Base-by-base conservation (phyloP, 2,797 vertebrate genomes). In the Gymnothorax reevesii region DNA sequence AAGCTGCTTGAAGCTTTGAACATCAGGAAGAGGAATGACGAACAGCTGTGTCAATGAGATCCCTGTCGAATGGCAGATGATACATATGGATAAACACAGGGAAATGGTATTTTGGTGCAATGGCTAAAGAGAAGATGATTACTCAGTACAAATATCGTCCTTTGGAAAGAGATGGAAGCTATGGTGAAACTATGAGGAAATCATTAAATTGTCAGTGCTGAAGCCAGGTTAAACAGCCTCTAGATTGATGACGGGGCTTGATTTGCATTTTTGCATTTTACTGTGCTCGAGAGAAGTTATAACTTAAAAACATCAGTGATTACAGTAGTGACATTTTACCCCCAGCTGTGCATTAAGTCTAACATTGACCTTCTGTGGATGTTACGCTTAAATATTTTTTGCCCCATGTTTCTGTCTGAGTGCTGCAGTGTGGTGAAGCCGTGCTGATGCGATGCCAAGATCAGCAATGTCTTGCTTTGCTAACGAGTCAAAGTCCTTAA, bases 341-440 rank as follows among this genome's bases (percentile, higher is more conserved):
- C 73, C 42, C 7, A 52, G 22, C 73, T 49, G 52, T 77, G 73
- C 13, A 7, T 49, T 77, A 20, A 49, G 25, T 77, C 15, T 49
- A 52, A 49, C 42, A 6, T 62, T 54, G 79, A 71, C 80, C 62
- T 42, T 83, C 79, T 13, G 20, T 57, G 82, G 62, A 69, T 83
- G 83, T 83, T 62, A 83, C 62, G 42, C 25, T 62, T 82, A 12
- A 82, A 17, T 54, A 55, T 82, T 17, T 86, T 20, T 57, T n/a
- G 55, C 60, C 4, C 83, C 75, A 55, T 27, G 15, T 86, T 86
- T n/a, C 22, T 83, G 82, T 86, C 86, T 86, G 86, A 17, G 83
- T 59, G 64, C 80, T 75, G 83, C 60, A 80, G 49, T 66, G 64
- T n/a, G 49, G 60, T 86, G 77, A 4, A 64, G 33, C 10, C 10